Evolutionary conservation across 2,888 invertebrate genomes (phyloP), one percentile per base, ranked within the genome.

Genomic region (Dasypolia templi): DNA sequence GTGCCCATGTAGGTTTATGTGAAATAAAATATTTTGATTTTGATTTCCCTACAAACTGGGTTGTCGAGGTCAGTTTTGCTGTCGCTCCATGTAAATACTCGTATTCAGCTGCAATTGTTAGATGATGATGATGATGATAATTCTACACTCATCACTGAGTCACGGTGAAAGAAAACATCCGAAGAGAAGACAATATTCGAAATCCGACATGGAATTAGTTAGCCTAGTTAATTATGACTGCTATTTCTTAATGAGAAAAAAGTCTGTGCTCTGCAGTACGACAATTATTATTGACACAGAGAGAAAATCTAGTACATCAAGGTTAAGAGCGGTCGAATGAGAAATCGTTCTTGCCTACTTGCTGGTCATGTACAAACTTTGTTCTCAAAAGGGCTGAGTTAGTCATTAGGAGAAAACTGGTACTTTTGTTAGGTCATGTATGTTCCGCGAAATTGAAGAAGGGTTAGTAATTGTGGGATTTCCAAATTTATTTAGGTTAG

Each of bases 331-430:
- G 51, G 55, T 49, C 3, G 11, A 72, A 72, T 64, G 49, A 63
- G 83, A 74, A 81, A 84, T 69, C 69, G 81, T 72, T 81, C 71
- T 61, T 68, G 19, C 39, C 74, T 77, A 69, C 72, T 82, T 68
- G 51, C 46, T 65, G 1, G 44, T 61, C 49, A 59, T 79, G 72
- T 81, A 63, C 66, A 58, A 66, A 68, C 46, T 56, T 49, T 65
- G 65, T 29, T 81, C 46, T 5, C 35, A 26, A 69, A 82, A 83
- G 58, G 65, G 53, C 65, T 58, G 53, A 63, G 32, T 44, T 7
- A 62, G 49, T 69, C 65, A 81, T 81, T 81, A 79, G 55, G 56
- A 4, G 51, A 46, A 68, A 39, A 19, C 42, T 65, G 42, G 55
- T 61, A 63, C 29, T 68, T 65, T 63, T 58, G 64, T 32, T 39